Evolutionary conservation across 2,888 invertebrate species (phyloP), one percentile per base, ranked within the genome.

Genomic region (Drosophila merina): DNA sequence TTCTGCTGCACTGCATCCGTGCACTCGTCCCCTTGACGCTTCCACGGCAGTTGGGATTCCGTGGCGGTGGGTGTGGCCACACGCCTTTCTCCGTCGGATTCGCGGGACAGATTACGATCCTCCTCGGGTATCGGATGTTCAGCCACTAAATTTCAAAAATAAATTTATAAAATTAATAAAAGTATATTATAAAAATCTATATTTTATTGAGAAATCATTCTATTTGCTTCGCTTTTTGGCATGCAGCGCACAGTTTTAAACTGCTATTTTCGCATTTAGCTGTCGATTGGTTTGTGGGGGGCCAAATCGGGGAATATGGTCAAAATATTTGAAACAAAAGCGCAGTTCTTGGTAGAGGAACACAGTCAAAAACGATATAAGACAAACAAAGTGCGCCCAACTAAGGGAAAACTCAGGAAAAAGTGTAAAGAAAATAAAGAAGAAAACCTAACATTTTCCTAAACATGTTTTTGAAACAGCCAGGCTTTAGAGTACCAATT

Each of bases 1-100:
- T 96, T 96, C 90, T 96, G 96, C 85, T 95, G 94, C 55, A 95
- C 92, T 79, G 95, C 94, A 80, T 94, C 93, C 91, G 94, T 94
- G 20, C 94, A 94, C 64, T 93, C 93, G 57, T 95, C 95, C 86
- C 96, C 96, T 72, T 94, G 94, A 5, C 97, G 94, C 93, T 97
- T 97, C 98, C 98, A 98, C 55, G 98, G 98, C 88, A 98, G 93
- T 93, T 97, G 95, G 48, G 95, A 96, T 92, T 98, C 97, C 1
- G 96, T 96, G 2, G 96, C 96, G 2, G 97, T 97, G 30, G 96
- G 97, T 51, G 96, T 97, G 54, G 96, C 95, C 57, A 96, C 96
- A 38, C 96, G 93, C 75, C 95, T 94, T 84, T 94, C 93, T 78
- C 96, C 96, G 62, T 91, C 91, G 33, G 91, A 91, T 71, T 91